A percentile compares a stretch with the other conserved stretches of the same genome.
Evolutionary conservation across 2,888 invertebrate genomes (phyloP).

Genomic region (Leucozona laternaria): DNA sequence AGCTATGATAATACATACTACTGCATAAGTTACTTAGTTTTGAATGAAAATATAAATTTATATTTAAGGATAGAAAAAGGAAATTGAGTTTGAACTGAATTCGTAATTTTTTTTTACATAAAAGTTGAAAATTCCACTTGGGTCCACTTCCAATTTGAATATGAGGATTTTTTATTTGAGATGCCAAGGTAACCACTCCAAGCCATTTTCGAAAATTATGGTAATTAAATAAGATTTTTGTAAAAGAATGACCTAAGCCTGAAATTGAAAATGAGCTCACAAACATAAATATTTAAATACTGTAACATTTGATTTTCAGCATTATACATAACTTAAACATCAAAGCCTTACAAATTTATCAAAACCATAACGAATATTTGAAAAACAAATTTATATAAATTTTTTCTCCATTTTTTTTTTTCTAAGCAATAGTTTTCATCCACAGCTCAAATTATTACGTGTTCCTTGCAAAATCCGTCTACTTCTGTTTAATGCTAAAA

Average conservation of each 20-base stretch:
- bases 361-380: constrained; percentile 59
- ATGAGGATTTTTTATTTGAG: background rate
- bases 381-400: background rate
- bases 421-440: constrained; percentile 44
- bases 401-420: background rate
- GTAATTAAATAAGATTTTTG: too few species aligned
- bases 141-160: background rate
- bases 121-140: too few species aligned
- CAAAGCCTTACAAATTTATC: constrained; percentile 10
- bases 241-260: too few species aligned
- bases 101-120: too few species aligned
- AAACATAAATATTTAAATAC: too few species aligned
- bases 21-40: background rate
- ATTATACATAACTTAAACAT: too few species aligned
- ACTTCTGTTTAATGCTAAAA: constrained; percentile 75
- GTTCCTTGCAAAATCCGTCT: constrained; percentile 82
- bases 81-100: background rate
- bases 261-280: too few species aligned
- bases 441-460: constrained; percentile 77
- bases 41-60: background rate
- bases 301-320: background rate
- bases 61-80: background rate
- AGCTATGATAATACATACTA: background rate
- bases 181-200: background rate
- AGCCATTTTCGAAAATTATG: too few species aligned